phyloP scores from a whole-genome alignment of 2,113 vertebrate species.

The Toxotes chatareus region DNA sequence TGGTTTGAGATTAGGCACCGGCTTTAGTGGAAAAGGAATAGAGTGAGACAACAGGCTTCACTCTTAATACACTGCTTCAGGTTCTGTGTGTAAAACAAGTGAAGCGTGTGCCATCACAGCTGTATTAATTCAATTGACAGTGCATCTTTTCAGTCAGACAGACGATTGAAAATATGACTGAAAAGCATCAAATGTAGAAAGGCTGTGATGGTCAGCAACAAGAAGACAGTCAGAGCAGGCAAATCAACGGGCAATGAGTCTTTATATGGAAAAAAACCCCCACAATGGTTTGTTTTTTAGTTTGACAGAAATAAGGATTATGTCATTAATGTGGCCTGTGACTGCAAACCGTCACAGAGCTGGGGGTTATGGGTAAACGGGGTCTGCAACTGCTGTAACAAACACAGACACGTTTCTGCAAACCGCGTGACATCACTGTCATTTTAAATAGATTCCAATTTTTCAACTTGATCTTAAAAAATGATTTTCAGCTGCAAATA shows the following conservation, averaged over 20 bases:
- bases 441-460: slow-evolving; percentile 1
- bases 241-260: neutral
- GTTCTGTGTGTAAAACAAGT: too few relatives aligned
- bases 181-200: neutral
- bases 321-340: neutral
- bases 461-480: slow-evolving; percentile 1
- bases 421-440: neutral
- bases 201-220: neutral
- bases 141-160: neutral
- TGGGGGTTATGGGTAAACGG: neutral
- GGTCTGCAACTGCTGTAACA: neutral
- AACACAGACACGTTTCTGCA: neutral
- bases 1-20: too few relatives aligned
- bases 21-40: too few relatives aligned
- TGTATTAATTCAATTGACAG: neutral
- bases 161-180: neutral
- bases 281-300: too few relatives aligned
- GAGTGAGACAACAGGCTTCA: too few relatives aligned
- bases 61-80: too few relatives aligned
- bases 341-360: neutral
- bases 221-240: neutral
- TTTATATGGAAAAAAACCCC: too few relatives aligned
- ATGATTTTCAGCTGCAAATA: slow-evolving; percentile 1
- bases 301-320: neutral
- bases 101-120: neutral